phyloP scores from a whole-genome alignment of 2,797 vertebrate genomes.

The Acanthopagrus latus region DNA sequence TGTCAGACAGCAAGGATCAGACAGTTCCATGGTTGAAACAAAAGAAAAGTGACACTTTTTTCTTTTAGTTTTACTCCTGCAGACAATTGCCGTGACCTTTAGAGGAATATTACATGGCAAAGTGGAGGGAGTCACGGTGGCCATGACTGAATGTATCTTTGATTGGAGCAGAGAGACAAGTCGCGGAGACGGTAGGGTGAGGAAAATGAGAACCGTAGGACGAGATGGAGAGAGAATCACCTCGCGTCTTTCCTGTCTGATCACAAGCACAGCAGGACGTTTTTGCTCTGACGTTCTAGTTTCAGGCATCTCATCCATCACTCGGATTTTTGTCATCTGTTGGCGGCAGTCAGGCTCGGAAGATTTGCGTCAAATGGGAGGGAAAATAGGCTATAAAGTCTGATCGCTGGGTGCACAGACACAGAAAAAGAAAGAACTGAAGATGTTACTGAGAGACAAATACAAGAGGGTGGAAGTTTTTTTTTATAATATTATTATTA shows the following conservation, averaged over 20 bases:
- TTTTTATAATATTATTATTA: neutral
- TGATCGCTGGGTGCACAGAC: neutral
- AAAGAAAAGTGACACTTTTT: neutral
- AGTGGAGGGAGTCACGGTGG: neutral
- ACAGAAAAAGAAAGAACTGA: neutral
- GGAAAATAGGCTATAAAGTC: neutral
- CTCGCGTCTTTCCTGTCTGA: neutral
- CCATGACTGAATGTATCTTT: constrained; percentile 38
- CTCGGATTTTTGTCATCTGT: constrained; percentile 4
- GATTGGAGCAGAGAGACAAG: constrained; percentile 33
- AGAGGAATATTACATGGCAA: constrained; percentile 31
- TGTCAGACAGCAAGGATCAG: neutral
- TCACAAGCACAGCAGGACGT: constrained; percentile 30
- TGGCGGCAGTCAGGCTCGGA: neutral
- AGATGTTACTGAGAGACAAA: neutral
- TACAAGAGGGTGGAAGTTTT: neutral
- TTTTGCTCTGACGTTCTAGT: constrained; percentile 24
- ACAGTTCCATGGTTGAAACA: neutral
- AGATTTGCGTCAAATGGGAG: neutral
- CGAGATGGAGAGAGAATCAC: neutral
- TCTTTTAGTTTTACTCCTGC: constrained; percentile 25
- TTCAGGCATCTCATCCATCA: constrained; percentile 36
- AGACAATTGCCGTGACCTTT: constrained; percentile 50
- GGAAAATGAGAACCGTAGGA: constrained; percentile 26
- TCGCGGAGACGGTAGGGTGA: neutral